Evolutionary conservation across 1,140 invertebrate genomes (phyloP), one percentile per base, ranked within the genome.

Genomic region (Spodoptera litura): DNA sequence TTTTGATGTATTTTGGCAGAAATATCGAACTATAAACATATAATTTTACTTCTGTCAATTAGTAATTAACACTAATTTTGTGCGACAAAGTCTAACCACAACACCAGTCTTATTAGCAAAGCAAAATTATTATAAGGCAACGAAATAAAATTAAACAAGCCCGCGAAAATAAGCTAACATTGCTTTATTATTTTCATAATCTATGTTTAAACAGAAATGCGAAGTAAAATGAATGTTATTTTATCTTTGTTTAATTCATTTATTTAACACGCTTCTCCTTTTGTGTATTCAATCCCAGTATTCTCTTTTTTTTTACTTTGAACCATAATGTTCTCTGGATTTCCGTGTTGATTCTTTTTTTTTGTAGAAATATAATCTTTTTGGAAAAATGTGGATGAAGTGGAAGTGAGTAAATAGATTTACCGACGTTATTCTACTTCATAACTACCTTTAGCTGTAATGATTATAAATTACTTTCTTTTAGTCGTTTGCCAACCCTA

Each of bases 181-280:
- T 27, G 55, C 20, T 58, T 58, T 59, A 59, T 59, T 59, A 31
- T 59, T 59, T 59, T 59, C 38, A 44, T 20, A 25, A 59, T 31
- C 58, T 59, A 8, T 13, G 58, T 59, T 59, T 59, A 59, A 59
- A 59, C 27, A 59, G 58, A 59, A 59, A 59, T 27, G 27, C 25
- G 58, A 59, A 59, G 58, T 59, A 13, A 59, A 20, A 59, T 12
- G 8, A 31, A 59, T 31, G 25, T 58, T 58, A 58, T 62, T 35
- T 35, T 62, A 35, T 12, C 59, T 35, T 8, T 62, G 59, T 62
- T 62, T 62, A 62, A 62, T 62, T 62, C 12, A 62, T 62, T 62
- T 38, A 62, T 38, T 15, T 62, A 35, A 15, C 12, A 11, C 55
- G 15, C 8, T 10, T 8, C 25, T 27, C 3, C 27, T 59, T 59